Evolutionary conservation across 2,797 vertebrate species (phyloP).

Genomic region (Pangasius larnaudii): DNA sequence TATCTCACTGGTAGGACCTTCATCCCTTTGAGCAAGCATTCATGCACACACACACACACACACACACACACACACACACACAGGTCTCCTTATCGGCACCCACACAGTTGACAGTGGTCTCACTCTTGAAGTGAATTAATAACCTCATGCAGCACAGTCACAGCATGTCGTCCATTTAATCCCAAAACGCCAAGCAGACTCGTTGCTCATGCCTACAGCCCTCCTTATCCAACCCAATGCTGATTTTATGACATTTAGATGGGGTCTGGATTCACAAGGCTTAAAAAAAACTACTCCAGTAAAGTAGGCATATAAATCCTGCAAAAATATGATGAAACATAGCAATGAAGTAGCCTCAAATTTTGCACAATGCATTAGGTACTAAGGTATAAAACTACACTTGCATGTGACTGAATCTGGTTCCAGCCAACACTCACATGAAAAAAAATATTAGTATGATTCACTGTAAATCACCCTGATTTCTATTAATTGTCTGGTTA

Average conservation of each 20-base stretch:
- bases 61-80: background rate
- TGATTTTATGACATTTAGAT: conserved; percentile 31
- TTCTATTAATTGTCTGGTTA: conserved; percentile 37
- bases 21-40: conserved; percentile 11
- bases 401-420: conserved; percentile 22
- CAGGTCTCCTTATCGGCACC: conserved; percentile 61
- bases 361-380: conserved; percentile 32
- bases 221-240: conserved; percentile 33
- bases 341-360: conserved; percentile 37
- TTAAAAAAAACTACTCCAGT: conserved; percentile 12
- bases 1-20: conserved; percentile 4
- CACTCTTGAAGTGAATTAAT: conserved; percentile 69
- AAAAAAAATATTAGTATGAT: conserved; percentile 21
- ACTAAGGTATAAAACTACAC: conserved; percentile 19
- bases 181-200: conserved; percentile 65
- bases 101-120: conserved; percentile 69
- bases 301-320: conserved; percentile 17
- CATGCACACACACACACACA: background rate
- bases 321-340: conserved; percentile 23
- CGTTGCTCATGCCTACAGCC: conserved; percentile 47
- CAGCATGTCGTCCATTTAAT: conserved; percentile 69
- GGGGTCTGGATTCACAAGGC: conserved; percentile 19
- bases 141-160: conserved; percentile 67
- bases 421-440: conserved; percentile 17
- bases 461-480: conserved; percentile 30